phyloP scores from a whole-genome alignment of 2,797 vertebrate genomes.

The Urophycis tenuis region DNA sequence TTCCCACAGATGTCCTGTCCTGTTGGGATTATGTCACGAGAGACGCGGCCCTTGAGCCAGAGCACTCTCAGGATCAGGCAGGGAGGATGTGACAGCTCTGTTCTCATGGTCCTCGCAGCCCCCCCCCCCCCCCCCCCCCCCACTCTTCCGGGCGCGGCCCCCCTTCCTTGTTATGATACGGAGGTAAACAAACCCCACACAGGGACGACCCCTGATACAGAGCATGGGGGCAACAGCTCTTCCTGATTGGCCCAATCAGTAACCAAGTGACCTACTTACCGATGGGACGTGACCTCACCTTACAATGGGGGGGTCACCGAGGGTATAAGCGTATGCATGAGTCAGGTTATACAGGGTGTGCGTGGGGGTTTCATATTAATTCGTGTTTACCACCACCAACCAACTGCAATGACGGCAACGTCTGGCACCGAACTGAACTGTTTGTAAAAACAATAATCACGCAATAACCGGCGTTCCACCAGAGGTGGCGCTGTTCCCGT shows the following conservation, averaged over 20 bases:
- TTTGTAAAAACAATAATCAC: background rate
- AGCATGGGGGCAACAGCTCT: no score
- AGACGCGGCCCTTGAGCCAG: constrained; percentile 3
- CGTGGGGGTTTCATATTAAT: background rate
- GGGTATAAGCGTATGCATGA: background rate
- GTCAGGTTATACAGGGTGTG: background rate
- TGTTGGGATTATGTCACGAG: background rate
- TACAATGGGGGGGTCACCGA: no score
- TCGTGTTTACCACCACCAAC: background rate
- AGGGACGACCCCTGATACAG: no score
- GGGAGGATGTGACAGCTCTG: constrained; percentile 39
- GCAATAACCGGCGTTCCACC: background rate
- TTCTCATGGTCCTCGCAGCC: constrained; percentile 65
- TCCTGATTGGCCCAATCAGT: background rate
- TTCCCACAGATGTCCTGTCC: no score
- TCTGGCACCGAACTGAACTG: background rate
- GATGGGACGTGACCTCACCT: background rate
- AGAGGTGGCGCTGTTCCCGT: background rate
- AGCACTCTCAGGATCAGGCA: constrained; percentile 22
- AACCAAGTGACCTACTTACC: background rate
- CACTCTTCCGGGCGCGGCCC: constrained; percentile 33
- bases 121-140: constrained; percentile 39
- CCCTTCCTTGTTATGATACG: constrained; percentile 26
- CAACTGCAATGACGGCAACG: no score
- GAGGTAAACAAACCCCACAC: constrained; percentile 19